Conservation (phyloP, 2,888 invertebrate species). For the Mayetiola destructor region DNA sequence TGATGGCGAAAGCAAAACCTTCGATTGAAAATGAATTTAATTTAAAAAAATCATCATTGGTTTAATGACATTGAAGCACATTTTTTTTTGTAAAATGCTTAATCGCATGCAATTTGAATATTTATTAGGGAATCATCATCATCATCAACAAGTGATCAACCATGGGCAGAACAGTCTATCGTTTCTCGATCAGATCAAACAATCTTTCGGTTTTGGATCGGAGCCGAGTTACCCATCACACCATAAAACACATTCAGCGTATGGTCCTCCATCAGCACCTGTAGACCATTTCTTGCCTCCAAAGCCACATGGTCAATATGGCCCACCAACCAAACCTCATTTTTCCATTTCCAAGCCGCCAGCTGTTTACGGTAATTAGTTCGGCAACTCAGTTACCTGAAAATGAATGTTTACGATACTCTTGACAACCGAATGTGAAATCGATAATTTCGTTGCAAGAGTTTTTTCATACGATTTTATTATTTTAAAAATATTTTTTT, state of each 20-base stretch:
- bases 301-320: conserved; percentile 22
- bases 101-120: too few relatives aligned
- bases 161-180: conserved; percentile 12
- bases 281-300: conserved; percentile 20
- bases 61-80: too few relatives aligned
- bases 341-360: background rate
- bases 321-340: conserved; percentile 26
- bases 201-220: conserved; percentile 30
- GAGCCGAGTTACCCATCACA: conserved; percentile 26
- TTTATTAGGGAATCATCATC: background rate
- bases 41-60: too few relatives aligned
- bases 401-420: background rate
- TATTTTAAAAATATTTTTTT: too few relatives aligned
- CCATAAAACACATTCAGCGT: conserved; percentile 24
- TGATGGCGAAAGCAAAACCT: too few relatives aligned
- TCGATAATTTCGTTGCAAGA: too few relatives aligned
- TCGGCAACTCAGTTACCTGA: background rate
- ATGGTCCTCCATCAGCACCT: conserved; percentile 25
- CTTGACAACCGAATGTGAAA: too few relatives aligned
- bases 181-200: conserved; percentile 32
- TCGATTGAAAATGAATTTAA: too few relatives aligned
- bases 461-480: too few relatives aligned
- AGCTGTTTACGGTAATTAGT: background rate
- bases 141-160: conserved; percentile 7
- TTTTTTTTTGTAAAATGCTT: too few relatives aligned